Percentiles rank a stretch among this genome's conserved stretches.
Evolutionary conservation across 92 coral and sea anemone species (phyloP).

Genomic region (Bergia sp.): DNA sequence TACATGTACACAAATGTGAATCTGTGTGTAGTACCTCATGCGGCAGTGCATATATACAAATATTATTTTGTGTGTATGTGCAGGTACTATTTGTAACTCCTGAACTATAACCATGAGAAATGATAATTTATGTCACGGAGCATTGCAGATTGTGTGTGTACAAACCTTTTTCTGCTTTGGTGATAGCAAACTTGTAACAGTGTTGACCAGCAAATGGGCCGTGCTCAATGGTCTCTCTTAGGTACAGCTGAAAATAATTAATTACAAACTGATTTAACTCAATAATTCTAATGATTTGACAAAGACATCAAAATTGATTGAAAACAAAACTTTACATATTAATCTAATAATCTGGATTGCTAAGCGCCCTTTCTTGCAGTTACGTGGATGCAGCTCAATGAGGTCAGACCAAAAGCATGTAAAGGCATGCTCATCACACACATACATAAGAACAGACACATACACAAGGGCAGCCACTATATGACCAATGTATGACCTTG

Average conservation of each 20-base stretch:
- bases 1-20: too few relatives aligned
- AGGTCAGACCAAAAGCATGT: too few relatives aligned
- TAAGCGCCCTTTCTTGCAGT: too few relatives aligned
- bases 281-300: background rate
- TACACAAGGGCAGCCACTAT: too few relatives aligned
- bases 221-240: conserved; percentile 96
- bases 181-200: conserved; percentile 97
- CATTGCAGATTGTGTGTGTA: background rate
- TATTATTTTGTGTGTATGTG: too few relatives aligned
- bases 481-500: too few relatives aligned
- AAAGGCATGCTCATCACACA: too few relatives aligned
- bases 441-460: too few relatives aligned
- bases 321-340: background rate
- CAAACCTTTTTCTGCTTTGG: conserved; percentile 96
- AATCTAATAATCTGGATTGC: too few relatives aligned
- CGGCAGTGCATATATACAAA: too few relatives aligned
- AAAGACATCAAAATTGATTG: background rate
- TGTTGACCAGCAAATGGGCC: conserved; percentile 92
- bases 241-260: conserved; percentile 68
- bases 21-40: too few relatives aligned
- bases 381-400: too few relatives aligned
- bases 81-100: background rate
- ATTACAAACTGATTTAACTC: background rate
- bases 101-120: background rate
- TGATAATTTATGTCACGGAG: background rate